Evolutionary conservation across 1,140 invertebrate species (phyloP).

Genomic region (Cylas formicarius): DNA sequence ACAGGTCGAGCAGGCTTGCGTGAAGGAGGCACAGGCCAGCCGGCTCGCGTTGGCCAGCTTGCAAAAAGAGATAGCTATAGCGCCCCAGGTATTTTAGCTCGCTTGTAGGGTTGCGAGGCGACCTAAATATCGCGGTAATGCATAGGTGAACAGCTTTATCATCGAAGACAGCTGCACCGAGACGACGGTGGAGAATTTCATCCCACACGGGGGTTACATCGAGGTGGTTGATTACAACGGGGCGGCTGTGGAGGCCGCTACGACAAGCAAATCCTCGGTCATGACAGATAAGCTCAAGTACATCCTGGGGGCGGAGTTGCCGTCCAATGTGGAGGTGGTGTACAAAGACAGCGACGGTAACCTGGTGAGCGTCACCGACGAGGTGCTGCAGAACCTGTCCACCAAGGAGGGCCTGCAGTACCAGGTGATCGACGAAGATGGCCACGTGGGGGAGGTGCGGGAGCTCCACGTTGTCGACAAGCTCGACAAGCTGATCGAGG

Average conservation of each 20-base stretch:
- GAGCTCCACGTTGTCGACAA: slow-evolving; percentile 45
- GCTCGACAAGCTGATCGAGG: slow-evolving; percentile 31
- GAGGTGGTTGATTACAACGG: slow-evolving; percentile 17
- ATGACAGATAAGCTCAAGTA: slow-evolving; percentile 32
- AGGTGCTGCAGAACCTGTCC: slow-evolving; percentile 33
- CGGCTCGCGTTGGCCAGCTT: slow-evolving; percentile 34
- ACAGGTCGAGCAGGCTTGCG: slow-evolving; percentile 37
- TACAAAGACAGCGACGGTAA: slow-evolving; percentile 36
- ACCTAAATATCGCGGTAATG: neutral
- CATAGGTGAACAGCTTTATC: slow-evolving; percentile 30
- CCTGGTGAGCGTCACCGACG: slow-evolving; percentile 33
- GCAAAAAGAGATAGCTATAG: slow-evolving; percentile 33
- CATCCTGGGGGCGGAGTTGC: slow-evolving; percentile 26
- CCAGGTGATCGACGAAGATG: slow-evolving; percentile 35
- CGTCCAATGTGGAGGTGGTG: slow-evolving; percentile 35
- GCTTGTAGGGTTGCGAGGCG: neutral
- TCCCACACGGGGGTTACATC: slow-evolving; percentile 23
- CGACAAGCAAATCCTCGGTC: slow-evolving; percentile 17
- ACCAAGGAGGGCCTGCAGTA: slow-evolving; percentile 29
- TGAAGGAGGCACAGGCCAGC: slow-evolving; percentile 36
- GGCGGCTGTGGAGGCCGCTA: neutral
- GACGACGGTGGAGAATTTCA: slow-evolving; percentile 38
- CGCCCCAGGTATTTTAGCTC: slow-evolving; percentile 22
- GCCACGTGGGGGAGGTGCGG: slow-evolving; percentile 31
- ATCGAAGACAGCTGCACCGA: slow-evolving; percentile 36